These are phyloP conservation scores for Leptinotarsa tumamoca DNA, from an alignment of 2,888 invertebrate genomes.

Conservation along the genomic window DNA sequence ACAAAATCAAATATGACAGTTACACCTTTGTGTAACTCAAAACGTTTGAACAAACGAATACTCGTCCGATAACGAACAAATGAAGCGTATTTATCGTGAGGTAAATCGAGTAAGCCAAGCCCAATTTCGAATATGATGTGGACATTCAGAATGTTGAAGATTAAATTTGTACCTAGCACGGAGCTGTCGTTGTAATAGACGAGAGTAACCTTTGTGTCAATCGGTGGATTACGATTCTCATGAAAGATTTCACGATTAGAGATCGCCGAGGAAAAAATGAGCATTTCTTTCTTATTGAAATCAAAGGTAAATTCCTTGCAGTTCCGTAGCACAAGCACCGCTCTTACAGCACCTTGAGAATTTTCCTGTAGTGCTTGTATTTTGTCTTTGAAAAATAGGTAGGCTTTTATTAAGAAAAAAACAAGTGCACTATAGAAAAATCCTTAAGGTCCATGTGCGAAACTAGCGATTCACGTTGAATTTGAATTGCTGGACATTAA, in stretches of 20 bases:
- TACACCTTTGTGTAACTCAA: slow-evolving; percentile 8
- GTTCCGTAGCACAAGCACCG: too few species aligned
- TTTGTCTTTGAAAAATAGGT: too few species aligned
- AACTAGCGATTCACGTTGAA: too few species aligned
- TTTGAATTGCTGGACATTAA: too few species aligned
- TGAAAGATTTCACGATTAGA: neutral
- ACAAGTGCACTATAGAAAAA: too few species aligned
- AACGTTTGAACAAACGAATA: slow-evolving; percentile 12
- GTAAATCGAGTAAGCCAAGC: slow-evolving; percentile 6
- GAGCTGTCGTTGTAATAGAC: neutral
- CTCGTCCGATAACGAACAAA: slow-evolving; percentile 2
- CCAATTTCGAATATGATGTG: slow-evolving; percentile 9
- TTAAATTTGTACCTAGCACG: slow-evolving; percentile 13
- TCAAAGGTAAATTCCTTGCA: neutral
- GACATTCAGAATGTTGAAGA: neutral
- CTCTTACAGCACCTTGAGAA: too few species aligned
- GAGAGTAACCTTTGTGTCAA: slow-evolving; percentile 16
- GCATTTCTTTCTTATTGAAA: neutral
- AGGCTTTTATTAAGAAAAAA: too few species aligned
- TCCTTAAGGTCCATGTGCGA: too few species aligned
- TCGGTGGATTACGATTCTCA: neutral
- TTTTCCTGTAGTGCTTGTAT: too few species aligned
- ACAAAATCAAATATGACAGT: slow-evolving; percentile 28
- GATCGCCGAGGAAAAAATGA: neutral
- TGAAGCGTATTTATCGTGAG: slow-evolving; percentile 2